Evolutionary conservation across 2,888 invertebrate genomes (phyloP), one percentile per base, ranked within the genome.

Genomic region (Cosmia trapezina): DNA sequence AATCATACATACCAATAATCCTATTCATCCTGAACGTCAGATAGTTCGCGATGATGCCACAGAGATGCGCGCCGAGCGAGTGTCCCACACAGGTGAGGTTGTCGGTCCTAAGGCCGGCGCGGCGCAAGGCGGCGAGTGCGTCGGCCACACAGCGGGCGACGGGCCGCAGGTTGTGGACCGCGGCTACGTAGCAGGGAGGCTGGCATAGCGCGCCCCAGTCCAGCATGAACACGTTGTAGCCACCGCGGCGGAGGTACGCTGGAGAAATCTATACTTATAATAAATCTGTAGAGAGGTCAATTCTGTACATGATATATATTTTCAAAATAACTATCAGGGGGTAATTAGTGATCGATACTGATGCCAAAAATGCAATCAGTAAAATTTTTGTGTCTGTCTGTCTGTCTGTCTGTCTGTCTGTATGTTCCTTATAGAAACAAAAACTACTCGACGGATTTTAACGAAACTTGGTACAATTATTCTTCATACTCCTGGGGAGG

Each of bases 61-160:
- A 98, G 69, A 98, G 93, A 88, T 98, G 98, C 0, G 98, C 98
- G 0, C 98, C 98, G 56, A 97, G 94, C 7, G 97, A 98, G 93
- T 98, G 98, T 0, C 98, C 98, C 2, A 98, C 97, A 90, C 98
- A 98, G 0, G 97, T 97, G 53, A 98, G 97, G 59, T 96, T 94
- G 80, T 97, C 97, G 6, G 98, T 97, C 67, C 97, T 94, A 59
- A 98, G 93, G 0, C 98, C 98, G 5, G 97, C 96, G 77, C 96
- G 96, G 43, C 98, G 96, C 65, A 98, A 93, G 5, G 95, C 94
- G 8, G 96, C 97, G 57, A 98, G 91, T 5, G 97, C 96, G 33
- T 97, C 97, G 0, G 98, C 98, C 0, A 97, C 96, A 89, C 98
- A 98, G 71, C 97, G 96, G 0, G 98, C 97, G 8, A 97, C 97